phyloP scores from a whole-genome alignment of 2,113 vertebrate genomes.

The Chloebia gouldiae region DNA sequence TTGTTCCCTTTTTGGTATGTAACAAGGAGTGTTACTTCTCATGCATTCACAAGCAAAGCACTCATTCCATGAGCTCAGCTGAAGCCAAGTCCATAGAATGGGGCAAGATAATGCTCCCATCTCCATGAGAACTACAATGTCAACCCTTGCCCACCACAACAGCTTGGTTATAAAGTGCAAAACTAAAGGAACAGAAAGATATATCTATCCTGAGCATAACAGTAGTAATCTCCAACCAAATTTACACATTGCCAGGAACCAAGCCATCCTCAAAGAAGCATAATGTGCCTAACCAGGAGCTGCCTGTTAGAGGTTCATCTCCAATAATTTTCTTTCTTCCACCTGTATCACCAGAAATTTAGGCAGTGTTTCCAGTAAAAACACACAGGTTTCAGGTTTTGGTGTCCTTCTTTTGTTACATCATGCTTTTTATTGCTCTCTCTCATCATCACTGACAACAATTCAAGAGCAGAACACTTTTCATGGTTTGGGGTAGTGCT shows the following conservation, averaged over 20 bases:
- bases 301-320: not conserved
- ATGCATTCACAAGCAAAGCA: not conserved
- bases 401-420: not conserved
- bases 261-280: not conserved
- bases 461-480: not conserved
- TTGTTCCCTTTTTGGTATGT: not conserved
- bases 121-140: not conserved
- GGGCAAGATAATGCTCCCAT: not conserved
- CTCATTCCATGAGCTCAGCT: not conserved
- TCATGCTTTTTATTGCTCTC: not conserved
- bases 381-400: not conserved
- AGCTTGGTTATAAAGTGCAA: not conserved
- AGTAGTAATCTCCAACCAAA: not conserved
- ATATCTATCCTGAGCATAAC: accelerated
- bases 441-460: not conserved
- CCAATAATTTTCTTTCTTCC: not conserved
- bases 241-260: accelerated
- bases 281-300: not conserved
- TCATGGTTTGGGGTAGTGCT: not conserved
- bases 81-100: not conserved
- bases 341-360: not conserved
- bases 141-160: not conserved
- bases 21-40: not conserved
- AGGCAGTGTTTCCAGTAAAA: not conserved
- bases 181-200: not conserved